Conservation (phyloP, 1,140 invertebrate genomes). For the Zaprionus taronus region DNA sequence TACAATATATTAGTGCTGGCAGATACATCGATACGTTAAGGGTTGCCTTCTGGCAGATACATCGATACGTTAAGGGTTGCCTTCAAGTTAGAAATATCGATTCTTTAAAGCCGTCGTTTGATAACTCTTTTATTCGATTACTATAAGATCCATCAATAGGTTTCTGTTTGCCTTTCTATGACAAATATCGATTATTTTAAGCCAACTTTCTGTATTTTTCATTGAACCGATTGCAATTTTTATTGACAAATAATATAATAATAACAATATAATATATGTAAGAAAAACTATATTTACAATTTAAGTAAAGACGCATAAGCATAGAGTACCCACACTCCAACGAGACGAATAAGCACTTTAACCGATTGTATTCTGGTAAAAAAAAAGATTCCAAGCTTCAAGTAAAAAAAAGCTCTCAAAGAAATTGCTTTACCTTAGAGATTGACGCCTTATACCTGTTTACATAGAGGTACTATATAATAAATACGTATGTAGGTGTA, state of each 20-base stretch:
- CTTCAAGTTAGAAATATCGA: no score
- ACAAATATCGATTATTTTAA: no score
- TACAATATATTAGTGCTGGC: not conserved
- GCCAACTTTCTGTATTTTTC: not conserved
- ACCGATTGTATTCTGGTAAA: not conserved
- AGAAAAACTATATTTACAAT: no score
- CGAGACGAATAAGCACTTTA: not conserved
- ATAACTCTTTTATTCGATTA: not conserved
- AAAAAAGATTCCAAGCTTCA: not conserved
- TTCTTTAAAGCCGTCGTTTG: no score
- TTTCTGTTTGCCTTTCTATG: no score
- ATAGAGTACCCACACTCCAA: not conserved
- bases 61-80: not conserved
- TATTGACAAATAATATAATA: no score
- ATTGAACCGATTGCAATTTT: no score
- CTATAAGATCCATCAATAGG: no score
- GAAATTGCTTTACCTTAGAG: not conserved
- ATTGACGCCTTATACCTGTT: not conserved
- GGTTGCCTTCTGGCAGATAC: not conserved
- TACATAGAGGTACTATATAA: not conserved
- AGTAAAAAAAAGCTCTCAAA: not conserved
- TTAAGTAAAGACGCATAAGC: not conserved
- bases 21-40: not conserved
- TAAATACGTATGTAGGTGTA: not conserved
- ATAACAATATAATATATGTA: no score